These are phyloP conservation scores for Cephus sareptanus DNA, from an alignment of 2,888 invertebrate genomes.

Conservation along the genomic window DNA sequence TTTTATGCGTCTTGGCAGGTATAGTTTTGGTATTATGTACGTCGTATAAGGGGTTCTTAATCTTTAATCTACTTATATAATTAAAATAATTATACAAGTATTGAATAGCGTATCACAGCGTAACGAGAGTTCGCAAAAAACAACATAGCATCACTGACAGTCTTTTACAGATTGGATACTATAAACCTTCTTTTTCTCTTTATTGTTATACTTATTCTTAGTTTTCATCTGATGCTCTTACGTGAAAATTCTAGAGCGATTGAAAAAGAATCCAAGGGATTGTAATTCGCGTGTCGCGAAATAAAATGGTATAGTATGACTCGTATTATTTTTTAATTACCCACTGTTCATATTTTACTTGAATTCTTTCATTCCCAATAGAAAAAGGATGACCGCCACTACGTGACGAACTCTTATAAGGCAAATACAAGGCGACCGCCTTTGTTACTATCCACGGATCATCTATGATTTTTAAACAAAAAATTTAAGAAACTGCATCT, in stretches of 20 bases:
- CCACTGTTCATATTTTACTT: neutral
- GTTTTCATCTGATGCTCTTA: neutral
- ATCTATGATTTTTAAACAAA: neutral
- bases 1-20: neutral
- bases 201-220: neutral
- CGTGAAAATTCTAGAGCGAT: neutral
- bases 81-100: neutral
- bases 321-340: neutral
- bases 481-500: neutral
- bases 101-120: neutral
- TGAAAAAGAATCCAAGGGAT: neutral
- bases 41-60: neutral
- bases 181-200: neutral
- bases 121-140: neutral
- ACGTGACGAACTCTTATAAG: neutral
- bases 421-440: slow-evolving; percentile 1
- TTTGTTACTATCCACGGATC: neutral
- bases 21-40: neutral
- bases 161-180: neutral
- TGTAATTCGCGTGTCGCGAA: neutral
- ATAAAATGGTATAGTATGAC: neutral
- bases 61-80: neutral
- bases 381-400: neutral
- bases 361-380: neutral
- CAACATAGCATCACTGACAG: neutral